Evolutionary conservation across 2,888 invertebrate genomes (phyloP).

Genomic region (Ecdyonurus torrentis): DNA sequence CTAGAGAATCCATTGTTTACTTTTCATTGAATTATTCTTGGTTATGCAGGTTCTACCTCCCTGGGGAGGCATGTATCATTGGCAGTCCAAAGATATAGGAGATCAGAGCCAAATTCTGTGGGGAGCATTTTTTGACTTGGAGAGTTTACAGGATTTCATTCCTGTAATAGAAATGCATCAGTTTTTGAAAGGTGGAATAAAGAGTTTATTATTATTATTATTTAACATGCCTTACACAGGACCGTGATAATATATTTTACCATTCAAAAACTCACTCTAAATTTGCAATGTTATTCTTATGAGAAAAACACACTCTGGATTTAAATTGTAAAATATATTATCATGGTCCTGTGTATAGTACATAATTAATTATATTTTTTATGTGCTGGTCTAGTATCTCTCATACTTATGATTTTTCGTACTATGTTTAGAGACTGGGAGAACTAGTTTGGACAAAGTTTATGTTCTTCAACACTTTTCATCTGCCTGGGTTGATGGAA

Average conservation of each 20-base stretch:
- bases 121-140: constrained; percentile 71
- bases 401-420: constrained; percentile 1
- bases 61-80: constrained; percentile 82
- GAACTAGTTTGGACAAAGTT: constrained; percentile 50
- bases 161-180: constrained; percentile 79
- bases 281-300: no score
- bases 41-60: constrained; percentile 79
- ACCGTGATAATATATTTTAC: no score
- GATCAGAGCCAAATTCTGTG: constrained; percentile 51
- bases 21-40: no score
- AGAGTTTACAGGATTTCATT: constrained; percentile 55
- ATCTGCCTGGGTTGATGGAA: constrained; percentile 64
- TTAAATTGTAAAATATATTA: no score
- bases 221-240: no score
- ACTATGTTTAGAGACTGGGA: constrained; percentile 26
- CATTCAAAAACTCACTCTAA: no score
- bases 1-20: neutral
- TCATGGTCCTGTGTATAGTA: no score
- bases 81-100: constrained; percentile 44
- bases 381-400: no score
- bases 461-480: constrained; percentile 72
- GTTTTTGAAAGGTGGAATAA: constrained; percentile 50
- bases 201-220: no score
- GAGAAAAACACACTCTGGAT: no score
- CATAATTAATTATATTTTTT: no score